phyloP scores from a whole-genome alignment of 2,888 invertebrate genomes.

The Chrysotoxum bicinctum region DNA sequence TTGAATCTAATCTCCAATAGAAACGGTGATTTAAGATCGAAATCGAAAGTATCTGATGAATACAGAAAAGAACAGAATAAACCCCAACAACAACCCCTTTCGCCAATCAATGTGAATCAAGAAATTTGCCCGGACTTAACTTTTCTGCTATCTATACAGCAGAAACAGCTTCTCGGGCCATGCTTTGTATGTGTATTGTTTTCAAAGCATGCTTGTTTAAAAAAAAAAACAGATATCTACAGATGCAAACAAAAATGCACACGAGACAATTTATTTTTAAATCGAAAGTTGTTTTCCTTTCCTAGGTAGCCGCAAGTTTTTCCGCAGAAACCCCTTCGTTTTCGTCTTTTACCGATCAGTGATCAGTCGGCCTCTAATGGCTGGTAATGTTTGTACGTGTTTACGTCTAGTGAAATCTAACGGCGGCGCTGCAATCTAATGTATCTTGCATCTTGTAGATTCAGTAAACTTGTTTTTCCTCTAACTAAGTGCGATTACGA shows the following conservation, averaged over 20 bases:
- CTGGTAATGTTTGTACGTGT: conserved; percentile 6
- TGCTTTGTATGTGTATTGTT: background rate
- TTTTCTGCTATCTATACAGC: background rate
- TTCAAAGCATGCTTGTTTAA: background rate
- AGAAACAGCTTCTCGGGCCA: conserved; percentile 31
- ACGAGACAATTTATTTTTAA: conserved; percentile 68
- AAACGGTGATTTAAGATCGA: conserved; percentile 39
- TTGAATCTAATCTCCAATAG: background rate
- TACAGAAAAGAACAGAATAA: conserved; percentile 2
- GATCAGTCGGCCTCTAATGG: conserved; percentile 31
- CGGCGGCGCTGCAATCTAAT: conserved; percentile 46
- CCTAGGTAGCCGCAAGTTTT: conserved; percentile 25
- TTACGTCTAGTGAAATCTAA: conserved; percentile 61
- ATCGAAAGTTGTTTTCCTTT: conserved; percentile 71
- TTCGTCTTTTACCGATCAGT: background rate
- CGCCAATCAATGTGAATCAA: background rate
- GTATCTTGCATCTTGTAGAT: conserved; percentile 41
- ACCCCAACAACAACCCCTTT: background rate
- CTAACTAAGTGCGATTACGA: conserved; percentile 6
- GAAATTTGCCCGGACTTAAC: conserved; percentile 28
- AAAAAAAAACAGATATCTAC: conserved; percentile 8
- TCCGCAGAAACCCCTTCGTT: conserved; percentile 7
- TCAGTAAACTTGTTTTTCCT: conserved; percentile 50
- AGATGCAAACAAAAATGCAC: conserved; percentile 37
- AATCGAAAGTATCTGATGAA: conserved; percentile 54